Percentiles rank a stretch among this genome's conserved stretches.
Evolutionary conservation across 1,140 invertebrate genomes (phyloP).

Genomic region (Onthophagus taurus): DNA sequence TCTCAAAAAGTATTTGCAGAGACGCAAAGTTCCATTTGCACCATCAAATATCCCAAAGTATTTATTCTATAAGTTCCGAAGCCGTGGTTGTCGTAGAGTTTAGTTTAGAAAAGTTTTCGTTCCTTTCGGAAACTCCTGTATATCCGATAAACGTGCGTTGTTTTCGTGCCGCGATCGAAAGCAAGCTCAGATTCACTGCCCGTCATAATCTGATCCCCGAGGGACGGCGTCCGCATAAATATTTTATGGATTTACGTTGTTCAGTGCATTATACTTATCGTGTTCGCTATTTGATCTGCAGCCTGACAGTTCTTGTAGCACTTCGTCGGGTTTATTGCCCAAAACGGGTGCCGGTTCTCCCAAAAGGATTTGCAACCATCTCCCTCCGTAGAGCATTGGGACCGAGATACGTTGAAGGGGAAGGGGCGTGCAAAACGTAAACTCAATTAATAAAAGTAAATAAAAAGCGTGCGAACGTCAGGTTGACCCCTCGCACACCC

Average conservation of each 20-base stretch:
- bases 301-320: background rate
- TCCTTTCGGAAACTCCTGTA: too few relatives aligned
- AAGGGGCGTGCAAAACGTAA: background rate
- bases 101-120: too few relatives aligned
- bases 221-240: slow-evolving; percentile 32
- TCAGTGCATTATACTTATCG: slow-evolving; percentile 38
- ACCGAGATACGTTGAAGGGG: too few relatives aligned
- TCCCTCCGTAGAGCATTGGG: too few relatives aligned
- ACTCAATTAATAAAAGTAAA: slow-evolving; percentile 24
- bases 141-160: too few relatives aligned
- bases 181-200: too few relatives aligned
- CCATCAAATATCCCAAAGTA: too few relatives aligned
- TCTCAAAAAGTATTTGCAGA: too few relatives aligned
- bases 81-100: too few relatives aligned
- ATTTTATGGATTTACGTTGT: slow-evolving; percentile 40
- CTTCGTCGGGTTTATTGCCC: background rate
- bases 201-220: slow-evolving; percentile 36
- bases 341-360: background rate
- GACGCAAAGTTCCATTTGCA: too few relatives aligned
- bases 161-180: too few relatives aligned
- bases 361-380: background rate
- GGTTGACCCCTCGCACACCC: slow-evolving; percentile 30
- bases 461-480: slow-evolving; percentile 25
- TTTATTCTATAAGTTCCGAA: too few relatives aligned
- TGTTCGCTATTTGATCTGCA: slow-evolving; percentile 37